These are phyloP conservation scores for Panonychus citri DNA, from an alignment of 1,140 invertebrate genomes.

Conservation along the genomic window DNA sequence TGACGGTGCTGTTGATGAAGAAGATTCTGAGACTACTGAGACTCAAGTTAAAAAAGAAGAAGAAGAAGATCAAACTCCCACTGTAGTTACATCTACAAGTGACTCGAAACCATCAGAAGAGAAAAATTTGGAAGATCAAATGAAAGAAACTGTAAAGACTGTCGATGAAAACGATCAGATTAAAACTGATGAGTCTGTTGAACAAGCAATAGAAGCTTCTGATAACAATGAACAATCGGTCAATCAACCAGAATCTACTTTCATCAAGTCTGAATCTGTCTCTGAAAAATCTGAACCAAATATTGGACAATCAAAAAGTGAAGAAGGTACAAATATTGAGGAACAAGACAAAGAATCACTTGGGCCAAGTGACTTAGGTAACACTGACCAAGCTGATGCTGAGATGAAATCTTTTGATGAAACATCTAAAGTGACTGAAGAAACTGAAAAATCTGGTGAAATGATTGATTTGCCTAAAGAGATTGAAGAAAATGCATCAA, in stretches of 20 bases:
- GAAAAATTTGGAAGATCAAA: not conserved
- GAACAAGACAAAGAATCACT: no score
- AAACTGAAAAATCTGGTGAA: not conserved
- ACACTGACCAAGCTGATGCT: not conserved
- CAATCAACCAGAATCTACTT: no score
- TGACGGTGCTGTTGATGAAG: conserved; percentile 12
- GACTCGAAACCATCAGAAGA: not conserved
- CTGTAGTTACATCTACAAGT: no score
- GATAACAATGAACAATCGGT: not conserved
- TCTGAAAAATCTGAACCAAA: no score
- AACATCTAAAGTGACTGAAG: not conserved
- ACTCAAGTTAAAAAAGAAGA: not conserved
- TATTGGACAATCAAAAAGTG: no score
- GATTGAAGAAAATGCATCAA: not conserved
- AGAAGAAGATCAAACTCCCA: not conserved
- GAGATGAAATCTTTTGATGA: not conserved
- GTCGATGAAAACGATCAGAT: no score
- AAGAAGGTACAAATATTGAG: no score
- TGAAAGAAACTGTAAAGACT: no score
- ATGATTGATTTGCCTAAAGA: no score
- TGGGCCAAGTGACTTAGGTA: not conserved
- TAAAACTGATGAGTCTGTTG: not conserved
- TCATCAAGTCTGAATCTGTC: no score
- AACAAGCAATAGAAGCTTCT: not conserved
- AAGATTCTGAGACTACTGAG: not conserved